Evolutionary conservation across 1,140 invertebrate genomes (phyloP).

Genomic region (Palaemon carinicauda): DNA sequence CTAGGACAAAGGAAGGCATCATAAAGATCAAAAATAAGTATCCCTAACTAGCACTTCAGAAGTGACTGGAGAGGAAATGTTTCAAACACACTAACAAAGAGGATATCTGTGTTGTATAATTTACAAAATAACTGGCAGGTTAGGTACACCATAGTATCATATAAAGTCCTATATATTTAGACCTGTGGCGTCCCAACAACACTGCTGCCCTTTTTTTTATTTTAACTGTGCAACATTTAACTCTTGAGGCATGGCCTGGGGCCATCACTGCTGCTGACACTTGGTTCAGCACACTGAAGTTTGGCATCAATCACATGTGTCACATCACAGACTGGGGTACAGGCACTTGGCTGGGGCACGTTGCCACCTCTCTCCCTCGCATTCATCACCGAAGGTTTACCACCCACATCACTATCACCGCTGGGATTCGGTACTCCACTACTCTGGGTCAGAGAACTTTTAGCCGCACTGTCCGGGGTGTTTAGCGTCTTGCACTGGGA

Average conservation of each 20-base stretch:
- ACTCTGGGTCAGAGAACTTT: not conserved
- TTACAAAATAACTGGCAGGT: slow-evolving; percentile 47
- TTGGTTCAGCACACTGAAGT: slow-evolving; percentile 48
- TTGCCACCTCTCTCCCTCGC: slow-evolving; percentile 46
- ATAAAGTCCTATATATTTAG: slow-evolving; percentile 25
- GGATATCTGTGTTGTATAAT: slow-evolving; percentile 39
- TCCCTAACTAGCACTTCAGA: not conserved
- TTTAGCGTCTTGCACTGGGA: not conserved
- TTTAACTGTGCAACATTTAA: slow-evolving; percentile 39
- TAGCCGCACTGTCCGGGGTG: not conserved
- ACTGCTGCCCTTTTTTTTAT: slow-evolving; percentile 6
- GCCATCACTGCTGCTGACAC: slow-evolving; percentile 44
- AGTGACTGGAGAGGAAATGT: slow-evolving; percentile 31
- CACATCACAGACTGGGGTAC: slow-evolving; percentile 57
- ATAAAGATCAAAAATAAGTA: slow-evolving; percentile 27
- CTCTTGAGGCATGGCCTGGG: slow-evolving; percentile 56
- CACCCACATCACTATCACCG: slow-evolving; percentile 16
- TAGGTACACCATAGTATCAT: slow-evolving; percentile 33
- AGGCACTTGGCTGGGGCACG: slow-evolving; percentile 51
- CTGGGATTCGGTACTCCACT: slow-evolving; percentile 4
- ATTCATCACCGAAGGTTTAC: slow-evolving; percentile 17
- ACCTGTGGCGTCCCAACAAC: slow-evolving; percentile 37
- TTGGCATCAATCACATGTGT: slow-evolving; percentile 57
- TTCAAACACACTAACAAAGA: slow-evolving; percentile 48
- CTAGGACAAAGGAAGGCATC: slow-evolving; percentile 21